These are phyloP conservation scores for Osmoderma eremita DNA, from an alignment of 2,888 invertebrate genomes.

Conservation along the genomic window DNA sequence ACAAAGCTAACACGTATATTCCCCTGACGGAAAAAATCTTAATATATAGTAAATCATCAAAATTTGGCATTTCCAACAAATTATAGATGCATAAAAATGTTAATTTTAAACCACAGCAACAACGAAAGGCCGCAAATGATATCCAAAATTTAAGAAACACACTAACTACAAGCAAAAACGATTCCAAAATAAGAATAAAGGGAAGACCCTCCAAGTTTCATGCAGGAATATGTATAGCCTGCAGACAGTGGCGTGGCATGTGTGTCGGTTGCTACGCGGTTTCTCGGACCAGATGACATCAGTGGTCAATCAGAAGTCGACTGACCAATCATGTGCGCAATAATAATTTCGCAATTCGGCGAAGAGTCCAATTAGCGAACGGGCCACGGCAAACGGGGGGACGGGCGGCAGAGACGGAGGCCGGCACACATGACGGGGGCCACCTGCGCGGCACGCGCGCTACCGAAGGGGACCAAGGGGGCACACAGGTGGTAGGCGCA, in stretches of 20 bases:
- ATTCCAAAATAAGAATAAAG: too few relatives aligned
- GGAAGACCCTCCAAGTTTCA: neutral
- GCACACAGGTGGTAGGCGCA: slow-evolving; percentile 54
- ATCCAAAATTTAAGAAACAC: too few relatives aligned
- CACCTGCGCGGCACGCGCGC: slow-evolving; percentile 54
- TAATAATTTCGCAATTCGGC: slow-evolving; percentile 43
- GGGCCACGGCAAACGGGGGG: slow-evolving; percentile 36
- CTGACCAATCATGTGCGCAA: slow-evolving; percentile 43
- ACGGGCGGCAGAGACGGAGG: slow-evolving; percentile 35
- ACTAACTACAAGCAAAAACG: too few relatives aligned
- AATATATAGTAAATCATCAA: too few relatives aligned
- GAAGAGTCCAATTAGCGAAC: slow-evolving; percentile 48
- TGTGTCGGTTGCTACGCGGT: slow-evolving; percentile 27
- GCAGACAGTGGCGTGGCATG: slow-evolving; percentile 28
- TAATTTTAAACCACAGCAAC: too few relatives aligned
- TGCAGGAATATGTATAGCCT: slow-evolving; percentile 15
- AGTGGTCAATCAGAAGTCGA: slow-evolving; percentile 38
- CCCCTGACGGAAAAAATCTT: too few relatives aligned
- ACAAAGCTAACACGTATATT: too few relatives aligned
- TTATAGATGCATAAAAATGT: too few relatives aligned
- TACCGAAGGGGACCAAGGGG: slow-evolving; percentile 47
- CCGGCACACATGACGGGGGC: slow-evolving; percentile 52
- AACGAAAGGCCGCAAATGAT: too few relatives aligned
- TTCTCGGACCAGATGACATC: slow-evolving; percentile 28
- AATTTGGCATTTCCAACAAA: too few relatives aligned